These are phyloP conservation scores for Entomobrya multifasciata DNA, from an alignment of 2,888 invertebrate genomes.

Conservation along the genomic window DNA sequence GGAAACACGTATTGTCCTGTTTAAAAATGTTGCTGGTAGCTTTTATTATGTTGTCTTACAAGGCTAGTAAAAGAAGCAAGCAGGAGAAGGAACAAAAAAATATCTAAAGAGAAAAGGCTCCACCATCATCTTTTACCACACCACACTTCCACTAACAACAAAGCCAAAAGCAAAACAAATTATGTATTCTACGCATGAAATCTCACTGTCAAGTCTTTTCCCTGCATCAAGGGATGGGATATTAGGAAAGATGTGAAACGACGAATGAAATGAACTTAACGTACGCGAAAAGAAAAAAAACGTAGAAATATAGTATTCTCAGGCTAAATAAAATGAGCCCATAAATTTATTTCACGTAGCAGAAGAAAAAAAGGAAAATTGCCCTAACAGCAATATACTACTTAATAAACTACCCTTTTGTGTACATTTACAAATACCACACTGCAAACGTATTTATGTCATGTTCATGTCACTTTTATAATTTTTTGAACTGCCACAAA, in stretches of 20 bases:
- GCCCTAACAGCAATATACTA: slow-evolving; percentile 3
- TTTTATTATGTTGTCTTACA: background rate
- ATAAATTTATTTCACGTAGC: slow-evolving; percentile 25
- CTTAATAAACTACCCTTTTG: background rate
- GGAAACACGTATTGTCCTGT: too few relatives aligned
- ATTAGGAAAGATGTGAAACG: background rate
- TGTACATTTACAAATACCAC: slow-evolving; percentile 12
- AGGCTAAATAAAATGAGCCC: slow-evolving; percentile 25
- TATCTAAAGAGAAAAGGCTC: background rate
- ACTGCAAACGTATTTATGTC: slow-evolving; percentile 25
- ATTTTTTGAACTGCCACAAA: slow-evolving; percentile 9
- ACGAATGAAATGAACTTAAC: background rate
- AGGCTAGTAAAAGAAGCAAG: background rate
- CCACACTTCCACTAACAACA: background rate
- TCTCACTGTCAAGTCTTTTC: slow-evolving; percentile 59
- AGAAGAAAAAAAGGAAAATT: slow-evolving; percentile 10
- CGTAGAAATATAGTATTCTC: background rate
- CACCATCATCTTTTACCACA: too few relatives aligned
- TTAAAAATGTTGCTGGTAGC: too few relatives aligned
- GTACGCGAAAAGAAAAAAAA: too few relatives aligned
- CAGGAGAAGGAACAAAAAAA: background rate
- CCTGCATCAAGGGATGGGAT: slow-evolving; percentile 44
- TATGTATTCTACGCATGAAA: slow-evolving; percentile 65
- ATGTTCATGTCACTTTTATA: slow-evolving; percentile 26
- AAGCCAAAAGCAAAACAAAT: slow-evolving; percentile 32